Evolutionary conservation across 2,888 invertebrate species (phyloP), one percentile per base, ranked within the genome.

Genomic region (Calephelis perditalis): DNA sequence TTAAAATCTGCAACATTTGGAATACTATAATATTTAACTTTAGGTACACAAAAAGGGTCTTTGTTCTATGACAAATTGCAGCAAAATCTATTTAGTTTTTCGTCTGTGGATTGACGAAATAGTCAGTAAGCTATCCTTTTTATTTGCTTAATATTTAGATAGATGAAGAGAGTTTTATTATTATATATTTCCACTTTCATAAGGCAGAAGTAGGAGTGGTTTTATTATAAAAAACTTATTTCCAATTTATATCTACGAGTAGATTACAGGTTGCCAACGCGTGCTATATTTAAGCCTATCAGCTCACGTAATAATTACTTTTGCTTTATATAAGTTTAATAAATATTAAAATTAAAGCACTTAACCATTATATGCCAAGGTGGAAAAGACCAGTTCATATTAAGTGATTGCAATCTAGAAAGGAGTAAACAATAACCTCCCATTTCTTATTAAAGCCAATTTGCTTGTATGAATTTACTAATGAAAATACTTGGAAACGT

Each of bases 361-460:
- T 49, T 49, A 49, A 49, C 12, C 26, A 15, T 49, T 15, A 49
- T 49, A 49, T 49, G 7, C 49, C 49, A 49, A 49, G 49, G 49
- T 49, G n/a, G 49, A 49, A 15, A 47, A 47, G 49, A 26, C 49
- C 26, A 15, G 49, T 49, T 49, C 26, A 15, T 49, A 49, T 49
- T 49, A 49, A 49, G 10, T 9, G 49, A 49, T 49, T 49, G 49
- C 49, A 49, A 49, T 49, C 49, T 49, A 49, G 49, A 49, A 49
- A 49, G 49, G 49, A 15, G 49, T 49, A 49, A 49, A 49, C 49
- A 49, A 49, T 49, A 49, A 15, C 49, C 49, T 15, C 26, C 49
- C 49, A 49, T 15, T 49, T 9, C 49, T 49, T 49, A 49, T 49
- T 49, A 49, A 15, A 49, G 9, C 26, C 26, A n/a, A 26, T 26